These are phyloP conservation scores for Cremastinae sp. DNA, from an alignment of 2,888 invertebrate species.

Conservation along the genomic window DNA sequence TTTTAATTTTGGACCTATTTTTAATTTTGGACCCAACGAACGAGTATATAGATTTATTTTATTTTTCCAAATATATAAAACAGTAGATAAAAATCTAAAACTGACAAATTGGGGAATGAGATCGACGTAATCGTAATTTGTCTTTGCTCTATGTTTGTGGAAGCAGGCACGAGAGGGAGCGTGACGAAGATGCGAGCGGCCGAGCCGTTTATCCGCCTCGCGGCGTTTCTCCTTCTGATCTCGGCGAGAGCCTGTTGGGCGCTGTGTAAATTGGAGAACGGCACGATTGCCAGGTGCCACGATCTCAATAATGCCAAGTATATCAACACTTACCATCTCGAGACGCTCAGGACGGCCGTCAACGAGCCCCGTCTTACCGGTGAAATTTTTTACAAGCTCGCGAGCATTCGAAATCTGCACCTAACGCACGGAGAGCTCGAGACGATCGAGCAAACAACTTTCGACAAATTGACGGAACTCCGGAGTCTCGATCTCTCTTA, in stretches of 20 bases:
- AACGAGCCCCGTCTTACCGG: conserved; percentile 62
- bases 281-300: conserved; percentile 69
- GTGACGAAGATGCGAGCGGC: conserved; percentile 71
- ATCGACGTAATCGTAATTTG: conserved; percentile 7
- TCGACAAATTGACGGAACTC: conserved; percentile 83
- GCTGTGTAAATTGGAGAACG: conserved; percentile 69
- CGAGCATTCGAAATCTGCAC: conserved; percentile 84
- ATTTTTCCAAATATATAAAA: too few species aligned
- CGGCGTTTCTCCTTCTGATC: conserved; percentile 63
- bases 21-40: too few species aligned
- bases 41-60: too few species aligned
- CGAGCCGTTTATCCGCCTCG: conserved; percentile 63
- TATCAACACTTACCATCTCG: conserved; percentile 70
- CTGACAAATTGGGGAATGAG: not conserved
- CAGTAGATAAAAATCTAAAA: conserved; percentile 8
- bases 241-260: conserved; percentile 64
- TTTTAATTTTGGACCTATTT: too few species aligned
- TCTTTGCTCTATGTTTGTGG: conserved; percentile 25
- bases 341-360: conserved; percentile 66
- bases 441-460: conserved; percentile 82
- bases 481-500: conserved; percentile 84
- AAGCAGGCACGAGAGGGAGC: conserved; percentile 66
- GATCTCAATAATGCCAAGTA: conserved; percentile 72
- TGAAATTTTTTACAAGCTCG: conserved; percentile 79
- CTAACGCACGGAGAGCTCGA: conserved; percentile 85